phyloP scores from a whole-genome alignment of 2,113 vertebrate genomes.

The Alligator sinensis region DNA sequence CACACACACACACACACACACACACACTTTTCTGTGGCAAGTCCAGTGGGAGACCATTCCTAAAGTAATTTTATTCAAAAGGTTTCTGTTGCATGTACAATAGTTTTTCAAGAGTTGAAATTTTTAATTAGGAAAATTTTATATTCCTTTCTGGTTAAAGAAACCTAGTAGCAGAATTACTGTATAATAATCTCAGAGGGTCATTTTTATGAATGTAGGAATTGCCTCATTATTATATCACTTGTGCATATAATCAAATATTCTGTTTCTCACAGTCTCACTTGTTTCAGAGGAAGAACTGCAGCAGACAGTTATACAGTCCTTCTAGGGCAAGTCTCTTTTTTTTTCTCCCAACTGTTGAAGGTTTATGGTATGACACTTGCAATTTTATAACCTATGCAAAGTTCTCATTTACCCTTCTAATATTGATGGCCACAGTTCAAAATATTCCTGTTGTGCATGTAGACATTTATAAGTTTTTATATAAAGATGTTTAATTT shows the following conservation, averaged over 20 bases:
- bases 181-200: neutral
- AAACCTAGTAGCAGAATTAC: rapidly evolving
- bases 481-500: neutral
- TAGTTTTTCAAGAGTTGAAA: neutral
- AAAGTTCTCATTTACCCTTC: neutral
- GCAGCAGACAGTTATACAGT: neutral
- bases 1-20: too few relatives aligned
- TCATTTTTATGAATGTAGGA: neutral
- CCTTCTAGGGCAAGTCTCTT: neutral
- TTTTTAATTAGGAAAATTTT: neutral
- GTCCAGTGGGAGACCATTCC: neutral
- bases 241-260: neutral
- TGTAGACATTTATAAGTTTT: neutral
- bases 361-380: neutral
- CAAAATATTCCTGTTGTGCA: neutral
- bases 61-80: neutral
- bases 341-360: neutral
- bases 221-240: neutral
- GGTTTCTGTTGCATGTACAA: neutral
- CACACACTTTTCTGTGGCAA: neutral
- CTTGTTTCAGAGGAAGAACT: neutral
- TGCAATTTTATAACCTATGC: neutral
- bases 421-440: neutral
- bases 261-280: neutral
- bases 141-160: neutral